Evolutionary conservation across 2,888 invertebrate genomes (phyloP), one percentile per base, ranked within the genome.

Genomic region (Axea sp.): DNA sequence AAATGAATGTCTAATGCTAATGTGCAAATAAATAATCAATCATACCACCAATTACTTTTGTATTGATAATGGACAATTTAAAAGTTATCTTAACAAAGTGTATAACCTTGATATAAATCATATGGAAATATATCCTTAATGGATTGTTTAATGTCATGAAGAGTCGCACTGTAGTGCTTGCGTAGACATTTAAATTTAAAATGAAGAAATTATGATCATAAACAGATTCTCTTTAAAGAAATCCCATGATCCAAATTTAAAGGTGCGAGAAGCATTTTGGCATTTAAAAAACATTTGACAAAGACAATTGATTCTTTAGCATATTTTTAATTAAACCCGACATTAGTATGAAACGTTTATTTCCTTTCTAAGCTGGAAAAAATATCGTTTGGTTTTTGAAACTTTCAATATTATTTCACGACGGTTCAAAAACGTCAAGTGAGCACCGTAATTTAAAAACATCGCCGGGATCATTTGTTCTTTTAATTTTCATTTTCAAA

Each of bases 81-180:
- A 22, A 24, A 22, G 9, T 49, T 26, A 33, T 49, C 12, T n/a
- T 33, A 19, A 15, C 14, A 15, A 15, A 24, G n/a, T n/a, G n/a
- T n/a, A 9, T 22, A 51, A 15, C 55, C 33, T 55, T 41, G 30
- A 17, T 55, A 39, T 30, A 55, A 39, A 55, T 55, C 30, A 9
- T 30, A 55, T 55, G 55, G 11, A 55, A 55, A 39, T 53, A 11
- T 39, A 53, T 53, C 22, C 33, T 3, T 53, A 39, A 55, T 41
- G 30, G 55, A 55, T 55, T 41, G 39, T 41, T 55, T 55, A 55
- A 55, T 30, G 41, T 31, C 41, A 17, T 19, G 30, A 31, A 41
- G 24, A 41, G 19, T 41, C 30, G 19, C 41, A n/a, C n/a, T n/a
- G n/a, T n/a, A n/a, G n/a, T n/a, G n/a, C n/a, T n/a, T n/a, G n/a